These are phyloP conservation scores for Pristiophorus japonicus DNA, from an alignment of 2,113 vertebrate genomes.

Conservation along the genomic window DNA sequence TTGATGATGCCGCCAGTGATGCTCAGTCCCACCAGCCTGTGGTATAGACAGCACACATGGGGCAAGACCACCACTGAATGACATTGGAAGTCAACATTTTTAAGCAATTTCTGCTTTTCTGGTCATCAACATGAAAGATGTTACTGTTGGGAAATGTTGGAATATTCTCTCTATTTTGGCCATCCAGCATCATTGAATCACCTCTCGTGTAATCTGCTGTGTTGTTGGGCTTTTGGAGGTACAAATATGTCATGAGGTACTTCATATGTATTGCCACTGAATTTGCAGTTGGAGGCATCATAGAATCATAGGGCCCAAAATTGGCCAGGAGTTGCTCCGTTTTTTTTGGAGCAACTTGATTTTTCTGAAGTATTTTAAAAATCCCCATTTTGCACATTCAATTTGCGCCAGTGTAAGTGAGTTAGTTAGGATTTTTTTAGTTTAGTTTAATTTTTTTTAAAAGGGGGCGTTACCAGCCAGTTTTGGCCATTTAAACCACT, in stretches of 20 bases:
- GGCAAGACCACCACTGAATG: neutral
- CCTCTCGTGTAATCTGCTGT: neutral
- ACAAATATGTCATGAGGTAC: neutral
- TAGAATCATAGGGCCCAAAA: no score
- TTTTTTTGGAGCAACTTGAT: no score
- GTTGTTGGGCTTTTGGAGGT: neutral
- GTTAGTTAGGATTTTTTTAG: no score
- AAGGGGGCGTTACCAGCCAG: no score
- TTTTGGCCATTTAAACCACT: no score
- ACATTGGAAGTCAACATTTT: neutral
- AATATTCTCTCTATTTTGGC: neutral
- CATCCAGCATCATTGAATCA: neutral
- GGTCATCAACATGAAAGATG: neutral
- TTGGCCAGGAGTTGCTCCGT: no score
- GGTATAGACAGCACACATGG: neutral
- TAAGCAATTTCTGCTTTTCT: neutral
- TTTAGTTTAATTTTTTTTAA: no score
- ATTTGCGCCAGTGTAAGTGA: no score
- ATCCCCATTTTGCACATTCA: no score
- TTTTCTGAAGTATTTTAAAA: no score
- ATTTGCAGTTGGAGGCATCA: no score
- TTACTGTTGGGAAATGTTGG: neutral
- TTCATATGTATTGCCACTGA: no score
- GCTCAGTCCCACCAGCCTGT: neutral
- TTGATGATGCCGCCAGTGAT: neutral